These are phyloP conservation scores for Platyrinchus mystaceus DNA, from an alignment of 2,797 vertebrate genomes.

Conservation along the genomic window DNA sequence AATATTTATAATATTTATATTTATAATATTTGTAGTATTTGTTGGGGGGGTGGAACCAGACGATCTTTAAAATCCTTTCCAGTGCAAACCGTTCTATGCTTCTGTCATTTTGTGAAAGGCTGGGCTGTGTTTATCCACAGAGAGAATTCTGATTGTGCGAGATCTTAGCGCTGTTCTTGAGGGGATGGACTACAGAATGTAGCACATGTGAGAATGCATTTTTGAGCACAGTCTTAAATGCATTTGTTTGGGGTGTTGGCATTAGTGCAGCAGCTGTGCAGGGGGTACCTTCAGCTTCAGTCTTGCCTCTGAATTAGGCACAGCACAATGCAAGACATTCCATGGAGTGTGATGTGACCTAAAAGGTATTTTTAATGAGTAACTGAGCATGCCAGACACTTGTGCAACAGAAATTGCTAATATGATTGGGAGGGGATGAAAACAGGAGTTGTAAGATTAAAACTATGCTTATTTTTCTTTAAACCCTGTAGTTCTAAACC, in stretches of 20 bases:
- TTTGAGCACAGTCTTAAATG: not conserved
- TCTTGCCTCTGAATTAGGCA: not conserved
- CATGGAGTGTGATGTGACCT: not conserved
- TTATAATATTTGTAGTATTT: not conserved
- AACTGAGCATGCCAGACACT: not conserved
- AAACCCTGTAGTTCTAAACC: not conserved
- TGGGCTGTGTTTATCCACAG: not conserved
- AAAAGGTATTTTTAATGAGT: not conserved
- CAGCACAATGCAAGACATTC: not conserved
- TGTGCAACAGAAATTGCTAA: not conserved
- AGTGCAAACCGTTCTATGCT: not conserved
- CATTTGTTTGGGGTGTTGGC: not conserved
- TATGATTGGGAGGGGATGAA: not conserved
- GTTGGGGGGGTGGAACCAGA: not conserved
- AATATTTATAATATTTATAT: not conserved
- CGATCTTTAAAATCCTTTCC: not conserved
- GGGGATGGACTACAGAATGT: not conserved
- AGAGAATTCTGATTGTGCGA: not conserved
- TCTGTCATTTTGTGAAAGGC: not conserved
- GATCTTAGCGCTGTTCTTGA: not conserved
- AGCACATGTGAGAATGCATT: not conserved
- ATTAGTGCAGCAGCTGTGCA: not conserved
- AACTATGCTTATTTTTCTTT: not conserved
- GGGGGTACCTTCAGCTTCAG: not conserved
- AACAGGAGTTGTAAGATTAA: not conserved